Percentiles rank a stretch among this genome's conserved stretches.
Evolutionary conservation across 2,888 invertebrate species (phyloP).

Genomic region (Galerucella calmariensis): DNA sequence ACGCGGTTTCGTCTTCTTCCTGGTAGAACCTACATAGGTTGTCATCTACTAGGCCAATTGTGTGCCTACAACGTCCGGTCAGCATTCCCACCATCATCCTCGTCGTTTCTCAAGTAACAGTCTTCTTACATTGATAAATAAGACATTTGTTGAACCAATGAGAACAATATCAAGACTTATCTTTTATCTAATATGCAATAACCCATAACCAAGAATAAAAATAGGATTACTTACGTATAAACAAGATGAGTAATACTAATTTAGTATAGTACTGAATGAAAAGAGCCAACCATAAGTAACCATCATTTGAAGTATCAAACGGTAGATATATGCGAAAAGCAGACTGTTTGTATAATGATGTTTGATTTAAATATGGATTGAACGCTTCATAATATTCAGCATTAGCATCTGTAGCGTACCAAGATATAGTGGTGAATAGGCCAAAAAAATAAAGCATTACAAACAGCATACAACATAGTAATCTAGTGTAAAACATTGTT

Average conservation of each 20-base stretch:
- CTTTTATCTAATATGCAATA: not conserved
- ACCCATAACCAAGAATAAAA: not conserved
- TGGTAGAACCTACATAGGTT: too few species aligned
- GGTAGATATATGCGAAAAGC: constrained; percentile 38
- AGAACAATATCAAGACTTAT: too few species aligned
- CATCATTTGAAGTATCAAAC: constrained; percentile 43
- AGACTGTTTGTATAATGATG: constrained; percentile 36
- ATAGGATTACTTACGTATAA: constrained; percentile 37
- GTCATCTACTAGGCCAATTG: too few species aligned
- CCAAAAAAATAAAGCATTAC: constrained; percentile 11
- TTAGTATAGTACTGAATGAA: constrained; percentile 29
- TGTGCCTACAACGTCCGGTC: too few species aligned
- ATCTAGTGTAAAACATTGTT: constrained; percentile 28
- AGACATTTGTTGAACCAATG: too few species aligned
- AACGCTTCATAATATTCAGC: constrained; percentile 33
- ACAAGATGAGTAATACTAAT: constrained; percentile 13
- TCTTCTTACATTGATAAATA: too few species aligned
- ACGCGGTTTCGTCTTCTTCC: too few species aligned
- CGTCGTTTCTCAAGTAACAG: too few species aligned
- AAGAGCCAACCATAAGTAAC: constrained; percentile 37
- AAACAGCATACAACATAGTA: constrained; percentile 29
- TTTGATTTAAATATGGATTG: constrained; percentile 40
- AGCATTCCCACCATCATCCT: too few species aligned
- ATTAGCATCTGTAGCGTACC: constrained; percentile 15
- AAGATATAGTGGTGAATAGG: not conserved